Base-by-base conservation (phyloP, 2,888 invertebrate species). In the Steinernema carpocapsae region DNA sequence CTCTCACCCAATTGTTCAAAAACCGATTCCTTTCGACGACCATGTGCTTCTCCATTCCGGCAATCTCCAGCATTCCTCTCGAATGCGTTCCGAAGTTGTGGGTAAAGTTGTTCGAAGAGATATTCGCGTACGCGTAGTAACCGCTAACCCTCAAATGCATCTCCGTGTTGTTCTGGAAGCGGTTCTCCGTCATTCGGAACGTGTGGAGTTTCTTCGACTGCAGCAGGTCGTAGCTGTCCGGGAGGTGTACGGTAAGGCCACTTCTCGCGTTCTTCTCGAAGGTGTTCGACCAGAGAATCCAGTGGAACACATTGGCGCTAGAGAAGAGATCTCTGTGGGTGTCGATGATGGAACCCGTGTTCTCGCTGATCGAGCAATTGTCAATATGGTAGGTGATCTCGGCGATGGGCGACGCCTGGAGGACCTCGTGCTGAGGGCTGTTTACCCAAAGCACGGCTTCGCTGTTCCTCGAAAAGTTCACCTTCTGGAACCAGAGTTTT, bases 281-380 rank as follows among this genome's bases (percentile, higher is more conserved):
- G 0, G 86, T 86, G 72, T 85, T 86, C 17, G 86, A 86, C 86
- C 86, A 88, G 17, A 88, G 74, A 32, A 93, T 91, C 91, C 97
- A 99, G 88, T 97, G 95, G 90, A 95, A 99, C 0, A 99, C 91
- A 89, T 99, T 99, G 86, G 97, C 97, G 0, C 97, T 95, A 78
- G 94, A 93, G 81, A 95, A 92, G 83, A 97, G 91, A 88, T 99
- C 95, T 85, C 94, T 75, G 75, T 88, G 85, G 75, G 82, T 84
- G 73, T 87, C 86, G 78, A 97, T 92, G 17, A 96, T 94, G 1
- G 89, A 89, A 87, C 91, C 92, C 0, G 93, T 93, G 88, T 99
- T 99, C 84, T 94, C 93, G 0, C 92, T 92, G 48, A 99, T 93
- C 76, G 93, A 90, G 72, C 93, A 93, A 80, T 92, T 92, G 83